phyloP scores from a whole-genome alignment of 2,888 invertebrate species.

The Lathronympha strigana region DNA sequence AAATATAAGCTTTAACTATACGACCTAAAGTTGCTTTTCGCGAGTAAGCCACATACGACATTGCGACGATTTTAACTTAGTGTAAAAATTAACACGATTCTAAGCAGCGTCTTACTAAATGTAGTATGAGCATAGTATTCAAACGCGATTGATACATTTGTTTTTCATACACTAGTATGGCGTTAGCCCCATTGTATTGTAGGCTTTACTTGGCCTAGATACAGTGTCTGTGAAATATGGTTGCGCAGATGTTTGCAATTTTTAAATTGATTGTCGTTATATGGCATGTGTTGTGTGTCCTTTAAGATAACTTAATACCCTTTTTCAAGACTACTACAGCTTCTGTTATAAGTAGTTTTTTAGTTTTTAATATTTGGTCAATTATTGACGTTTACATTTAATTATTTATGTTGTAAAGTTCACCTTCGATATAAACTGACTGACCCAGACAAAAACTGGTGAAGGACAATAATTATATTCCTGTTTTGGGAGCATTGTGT shows the following conservation, averaged over 20 bases:
- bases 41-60: neutral
- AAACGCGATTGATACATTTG: neutral
- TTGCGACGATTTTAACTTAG: neutral
- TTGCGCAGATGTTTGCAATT: neutral
- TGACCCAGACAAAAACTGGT: neutral
- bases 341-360: too few species aligned
- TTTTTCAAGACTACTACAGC: too few species aligned
- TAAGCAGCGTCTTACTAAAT: neutral
- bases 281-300: neutral
- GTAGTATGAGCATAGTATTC: neutral
- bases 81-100: conserved; percentile 3
- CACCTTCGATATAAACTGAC: too few species aligned
- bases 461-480: neutral
- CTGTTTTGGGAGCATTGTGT: neutral
- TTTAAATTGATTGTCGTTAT: neutral
- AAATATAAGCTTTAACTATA: neutral
- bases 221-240: neutral
- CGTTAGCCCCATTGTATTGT: neutral
- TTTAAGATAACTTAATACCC: too few species aligned
- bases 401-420: too few species aligned
- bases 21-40: neutral
- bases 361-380: too few species aligned
- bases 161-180: neutral
- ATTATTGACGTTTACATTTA: too few species aligned
- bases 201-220: neutral